Conservation (phyloP, 1,140 invertebrate genomes). For the Bombus polaris region DNA sequence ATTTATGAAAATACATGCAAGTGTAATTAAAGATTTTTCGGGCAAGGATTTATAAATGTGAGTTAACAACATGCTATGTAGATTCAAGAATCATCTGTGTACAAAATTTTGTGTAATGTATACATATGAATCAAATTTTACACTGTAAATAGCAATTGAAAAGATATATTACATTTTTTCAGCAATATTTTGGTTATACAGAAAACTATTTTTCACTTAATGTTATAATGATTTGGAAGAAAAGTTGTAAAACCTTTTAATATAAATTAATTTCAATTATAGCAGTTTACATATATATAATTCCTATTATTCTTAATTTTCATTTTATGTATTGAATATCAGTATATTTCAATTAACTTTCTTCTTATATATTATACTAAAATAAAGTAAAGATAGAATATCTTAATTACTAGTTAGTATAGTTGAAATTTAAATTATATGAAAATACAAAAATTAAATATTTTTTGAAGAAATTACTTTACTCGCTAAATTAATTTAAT, state of each 20-base stretch:
- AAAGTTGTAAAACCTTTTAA: neutral
- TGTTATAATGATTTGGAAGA: conserved; percentile 3
- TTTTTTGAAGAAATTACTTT: neutral
- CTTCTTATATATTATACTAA: no score
- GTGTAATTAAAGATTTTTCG: conserved; percentile 14
- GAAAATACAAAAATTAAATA: neutral
- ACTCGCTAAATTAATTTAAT: neutral
- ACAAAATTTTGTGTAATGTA: conserved; percentile 44
- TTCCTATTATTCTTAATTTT: neutral
- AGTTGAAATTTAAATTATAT: neutral
- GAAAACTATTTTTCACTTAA: conserved; percentile 8
- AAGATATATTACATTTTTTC: conserved; percentile 39
- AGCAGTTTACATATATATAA: neutral
- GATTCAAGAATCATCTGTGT: conserved; percentile 14
- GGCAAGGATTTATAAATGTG: conserved; percentile 7
- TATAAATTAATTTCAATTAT: neutral
- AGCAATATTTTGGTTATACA: conserved; percentile 4
- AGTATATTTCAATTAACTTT: neutral
- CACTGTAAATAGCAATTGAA: conserved; percentile 45
- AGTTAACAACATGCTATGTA: neutral
- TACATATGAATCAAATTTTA: conserved; percentile 14
- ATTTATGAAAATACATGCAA: conserved; percentile 24
- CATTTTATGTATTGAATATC: neutral
- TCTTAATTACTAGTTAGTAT: neutral
- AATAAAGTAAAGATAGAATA: no score